Base-by-base conservation (phyloP, 2,797 vertebrate genomes). In the Champsocephalus esox region DNA sequence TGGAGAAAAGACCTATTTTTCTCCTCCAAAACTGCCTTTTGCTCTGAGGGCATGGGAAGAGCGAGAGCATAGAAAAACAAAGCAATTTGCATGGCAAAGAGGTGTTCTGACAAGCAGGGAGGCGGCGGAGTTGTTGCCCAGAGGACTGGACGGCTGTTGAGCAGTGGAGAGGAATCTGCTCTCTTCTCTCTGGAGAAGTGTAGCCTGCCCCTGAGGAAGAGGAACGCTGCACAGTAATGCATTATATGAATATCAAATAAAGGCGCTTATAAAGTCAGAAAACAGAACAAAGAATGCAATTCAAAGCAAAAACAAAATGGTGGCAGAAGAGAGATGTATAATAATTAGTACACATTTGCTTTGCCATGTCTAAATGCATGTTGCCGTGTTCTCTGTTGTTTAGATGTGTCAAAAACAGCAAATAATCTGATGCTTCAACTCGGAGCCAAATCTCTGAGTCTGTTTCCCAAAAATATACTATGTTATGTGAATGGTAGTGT, bases 21-120 rank as follows among this genome's bases (percentile, higher is more conserved):
- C 28, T 75, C 54, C 59, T 56, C 72, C 48, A 55, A 83, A 63
- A 82, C 73, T 56, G 45, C n/a, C 61, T 87, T 81, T 73, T 51
- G 58, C 72, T 75, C 38, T 34, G 57, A 71, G 48, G 71, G 70
- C 69, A 75, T 60, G n/a, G 49, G 69, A 49, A 83, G 59, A 82
- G 51, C 12, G 13, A 64, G 56, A 60, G 63, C 45, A 13, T 75
- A 28, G 17, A 73, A 32, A 73, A 80, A 80, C 76, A 88, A 83
- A 84, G 82, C 80, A 76, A 90, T 87, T 89, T 88, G 89, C 84
- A 88, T 88, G 78, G 84, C 81, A 90, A 88, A 87, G 84, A 89
- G 74, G 80, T 84, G 80, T 88, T 89, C 85, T 88, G 88, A 92
- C 80, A 87, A 85, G 79, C 70, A 61, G 66, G 76, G 70, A 81